Percentiles rank a stretch among this genome's conserved stretches.
These are phyloP conservation scores for Candoia aspera DNA, from an alignment of 2,113 vertebrate species.

Conservation along the genomic window DNA sequence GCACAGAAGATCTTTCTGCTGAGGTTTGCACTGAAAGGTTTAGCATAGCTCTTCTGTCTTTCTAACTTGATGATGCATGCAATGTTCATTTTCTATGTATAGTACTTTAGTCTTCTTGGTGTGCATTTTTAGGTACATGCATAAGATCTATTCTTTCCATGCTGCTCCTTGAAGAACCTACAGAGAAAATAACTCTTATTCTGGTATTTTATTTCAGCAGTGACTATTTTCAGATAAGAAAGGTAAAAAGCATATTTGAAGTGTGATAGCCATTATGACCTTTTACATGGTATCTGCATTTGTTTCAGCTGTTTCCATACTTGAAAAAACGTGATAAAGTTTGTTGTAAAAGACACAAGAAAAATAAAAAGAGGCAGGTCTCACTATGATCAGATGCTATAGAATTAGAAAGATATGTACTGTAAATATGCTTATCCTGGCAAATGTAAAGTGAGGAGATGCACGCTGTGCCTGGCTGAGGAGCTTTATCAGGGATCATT, in stretches of 20 bases:
- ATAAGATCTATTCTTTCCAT: background rate
- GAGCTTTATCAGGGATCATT: background rate
- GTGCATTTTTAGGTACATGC: background rate
- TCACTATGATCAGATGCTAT: background rate
- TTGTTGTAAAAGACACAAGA: background rate
- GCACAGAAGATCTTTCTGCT: background rate
- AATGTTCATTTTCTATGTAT: background rate
- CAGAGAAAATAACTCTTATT: background rate
- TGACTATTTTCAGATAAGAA: background rate
- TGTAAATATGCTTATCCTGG: background rate
- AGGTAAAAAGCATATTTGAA: background rate
- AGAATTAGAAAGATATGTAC: background rate
- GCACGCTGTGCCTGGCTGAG: background rate
- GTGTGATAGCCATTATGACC: background rate
- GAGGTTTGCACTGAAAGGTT: background rate
- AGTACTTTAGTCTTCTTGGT: background rate
- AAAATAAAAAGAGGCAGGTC: background rate
- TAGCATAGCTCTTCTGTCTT: background rate
- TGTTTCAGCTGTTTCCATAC: background rate
- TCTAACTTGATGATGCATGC: background rate
- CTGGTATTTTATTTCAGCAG: background rate
- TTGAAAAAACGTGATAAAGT: background rate
- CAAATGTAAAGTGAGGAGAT: background rate
- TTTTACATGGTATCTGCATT: background rate
- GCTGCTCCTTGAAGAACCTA: background rate